A percentile compares a stretch with the other conserved stretches of the same genome.
These are phyloP conservation scores for Plutomurus gul DNA, from an alignment of 1,140 invertebrate species.

Conservation along the genomic window DNA sequence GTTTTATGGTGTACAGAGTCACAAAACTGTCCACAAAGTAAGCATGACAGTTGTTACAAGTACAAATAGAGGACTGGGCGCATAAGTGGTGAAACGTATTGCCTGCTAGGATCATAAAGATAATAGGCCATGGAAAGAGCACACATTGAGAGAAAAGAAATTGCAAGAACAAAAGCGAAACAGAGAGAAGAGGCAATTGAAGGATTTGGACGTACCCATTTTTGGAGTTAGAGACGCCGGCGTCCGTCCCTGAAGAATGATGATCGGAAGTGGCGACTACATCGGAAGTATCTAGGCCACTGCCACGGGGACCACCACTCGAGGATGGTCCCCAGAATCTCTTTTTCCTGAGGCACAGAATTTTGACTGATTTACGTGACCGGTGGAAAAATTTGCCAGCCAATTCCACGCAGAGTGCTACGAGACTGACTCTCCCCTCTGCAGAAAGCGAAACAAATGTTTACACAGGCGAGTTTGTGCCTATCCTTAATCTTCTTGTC, in stretches of 20 bases:
- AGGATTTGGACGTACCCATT: background rate
- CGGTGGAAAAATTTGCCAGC: background rate
- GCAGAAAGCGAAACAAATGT: background rate
- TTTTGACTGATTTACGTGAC: slow-evolving; percentile 34
- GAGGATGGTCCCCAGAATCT: slow-evolving; percentile 48
- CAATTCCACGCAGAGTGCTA: background rate
- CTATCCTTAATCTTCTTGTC: background rate
- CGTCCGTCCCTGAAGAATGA: background rate
- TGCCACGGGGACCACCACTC: slow-evolving; percentile 19
- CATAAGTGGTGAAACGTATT: too few relatives aligned
- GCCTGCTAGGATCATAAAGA: too few relatives aligned
- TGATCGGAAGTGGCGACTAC: slow-evolving; percentile 18
- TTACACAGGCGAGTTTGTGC: background rate
- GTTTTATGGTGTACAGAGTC: too few relatives aligned
- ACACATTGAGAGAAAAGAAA: too few relatives aligned
- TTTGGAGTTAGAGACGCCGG: background rate
- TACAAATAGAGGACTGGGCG: too few relatives aligned
- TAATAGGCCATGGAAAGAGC: too few relatives aligned
- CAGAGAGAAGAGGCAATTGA: background rate
- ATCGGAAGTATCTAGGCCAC: slow-evolving; percentile 26
- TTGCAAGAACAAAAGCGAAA: too few relatives aligned
- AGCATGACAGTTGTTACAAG: too few relatives aligned
- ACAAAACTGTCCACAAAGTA: too few relatives aligned
- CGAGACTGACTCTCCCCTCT: background rate
- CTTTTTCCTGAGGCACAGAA: slow-evolving; percentile 47